A percentile compares a stretch with the other conserved stretches of the same genome.
These are phyloP conservation scores for Trinectes maculatus DNA, from an alignment of 2,113 vertebrate species.

Conservation along the genomic window DNA sequence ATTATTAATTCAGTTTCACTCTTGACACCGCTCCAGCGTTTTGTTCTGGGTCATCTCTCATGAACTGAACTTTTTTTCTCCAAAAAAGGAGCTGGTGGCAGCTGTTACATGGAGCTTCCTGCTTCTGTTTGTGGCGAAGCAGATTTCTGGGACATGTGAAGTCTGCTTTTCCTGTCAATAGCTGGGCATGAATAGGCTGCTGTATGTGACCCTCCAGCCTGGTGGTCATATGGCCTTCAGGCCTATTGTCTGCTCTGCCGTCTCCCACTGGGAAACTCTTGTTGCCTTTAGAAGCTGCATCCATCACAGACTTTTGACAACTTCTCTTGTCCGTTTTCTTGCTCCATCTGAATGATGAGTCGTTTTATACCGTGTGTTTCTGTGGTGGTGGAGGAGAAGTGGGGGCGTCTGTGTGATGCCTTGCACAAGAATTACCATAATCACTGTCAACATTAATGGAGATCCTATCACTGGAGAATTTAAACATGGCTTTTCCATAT, in stretches of 20 bases:
- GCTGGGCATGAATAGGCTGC: slow-evolving; percentile 53
- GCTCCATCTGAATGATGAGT: slow-evolving; percentile 7
- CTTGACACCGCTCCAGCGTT: slow-evolving; percentile 44
- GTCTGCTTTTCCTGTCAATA: slow-evolving; percentile 60
- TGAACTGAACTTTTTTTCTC: slow-evolving; percentile 38
- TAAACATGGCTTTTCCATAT: slow-evolving; percentile 76
- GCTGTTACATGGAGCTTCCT: slow-evolving; percentile 48
- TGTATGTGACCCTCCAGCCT: slow-evolving; percentile 38
- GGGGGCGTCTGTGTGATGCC: slow-evolving; percentile 35
- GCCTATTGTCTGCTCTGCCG: slow-evolving; percentile 56
- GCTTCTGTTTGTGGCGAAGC: slow-evolving; percentile 54
- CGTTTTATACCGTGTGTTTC: slow-evolving; percentile 1
- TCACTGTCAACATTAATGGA: slow-evolving; percentile 76
- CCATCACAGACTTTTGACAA: slow-evolving; percentile 62
- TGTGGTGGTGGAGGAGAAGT: neutral
- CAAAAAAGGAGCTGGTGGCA: slow-evolving; percentile 13
- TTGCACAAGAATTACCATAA: slow-evolving; percentile 74
- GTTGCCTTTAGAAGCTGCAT: slow-evolving; percentile 22
- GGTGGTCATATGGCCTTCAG: slow-evolving; percentile 62
- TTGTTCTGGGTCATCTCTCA: slow-evolving; percentile 60
- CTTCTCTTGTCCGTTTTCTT: slow-evolving; percentile 59
- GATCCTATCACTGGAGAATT: slow-evolving; percentile 73
- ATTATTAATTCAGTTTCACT: slow-evolving; percentile 32
- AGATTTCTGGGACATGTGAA: slow-evolving; percentile 52
- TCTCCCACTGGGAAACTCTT: slow-evolving; percentile 53